Evolutionary conservation across 2,113 vertebrate species (phyloP).

Genomic region (Syngnathus typhle): DNA sequence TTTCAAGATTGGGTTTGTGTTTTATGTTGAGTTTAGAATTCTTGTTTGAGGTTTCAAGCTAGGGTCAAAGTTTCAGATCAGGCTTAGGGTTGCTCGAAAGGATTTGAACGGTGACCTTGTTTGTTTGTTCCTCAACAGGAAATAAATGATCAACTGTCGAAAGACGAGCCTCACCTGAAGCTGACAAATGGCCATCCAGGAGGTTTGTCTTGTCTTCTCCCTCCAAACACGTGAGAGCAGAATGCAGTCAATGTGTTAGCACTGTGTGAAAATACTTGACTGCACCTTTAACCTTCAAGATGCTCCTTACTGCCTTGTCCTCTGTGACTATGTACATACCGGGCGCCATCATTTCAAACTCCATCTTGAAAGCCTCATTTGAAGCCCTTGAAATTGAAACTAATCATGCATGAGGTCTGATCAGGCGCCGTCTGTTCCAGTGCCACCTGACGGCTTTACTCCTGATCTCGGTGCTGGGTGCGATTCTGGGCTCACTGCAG

Average conservation of each 20-base stretch:
- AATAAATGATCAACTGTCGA: constrained; percentile 34
- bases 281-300: constrained; percentile 4
- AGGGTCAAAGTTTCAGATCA: not conserved
- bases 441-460: constrained; percentile 60
- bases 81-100: not conserved
- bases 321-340: not conserved
- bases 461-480: constrained; percentile 58
- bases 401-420: too few relatives aligned
- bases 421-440: constrained; percentile 23
- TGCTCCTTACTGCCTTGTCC: not conserved
- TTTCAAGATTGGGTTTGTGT: not conserved
- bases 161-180: constrained; percentile 14
- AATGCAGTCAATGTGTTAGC: constrained; percentile 17
- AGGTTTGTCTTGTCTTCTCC: constrained; percentile 54
- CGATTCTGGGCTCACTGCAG: constrained; percentile 64
- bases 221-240: not conserved
- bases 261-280: constrained; percentile 33
- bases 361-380: not conserved
- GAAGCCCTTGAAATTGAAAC: not conserved
- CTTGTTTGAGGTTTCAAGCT: not conserved
- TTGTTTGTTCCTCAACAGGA: not conserved
- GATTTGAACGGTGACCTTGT: not conserved
- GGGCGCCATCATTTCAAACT: not conserved
- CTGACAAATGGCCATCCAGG: constrained; percentile 51
- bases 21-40: not conserved